Evolutionary conservation across 1,140 invertebrate genomes (phyloP), one percentile per base, ranked within the genome.

Genomic region (Subanguina moxae): DNA sequence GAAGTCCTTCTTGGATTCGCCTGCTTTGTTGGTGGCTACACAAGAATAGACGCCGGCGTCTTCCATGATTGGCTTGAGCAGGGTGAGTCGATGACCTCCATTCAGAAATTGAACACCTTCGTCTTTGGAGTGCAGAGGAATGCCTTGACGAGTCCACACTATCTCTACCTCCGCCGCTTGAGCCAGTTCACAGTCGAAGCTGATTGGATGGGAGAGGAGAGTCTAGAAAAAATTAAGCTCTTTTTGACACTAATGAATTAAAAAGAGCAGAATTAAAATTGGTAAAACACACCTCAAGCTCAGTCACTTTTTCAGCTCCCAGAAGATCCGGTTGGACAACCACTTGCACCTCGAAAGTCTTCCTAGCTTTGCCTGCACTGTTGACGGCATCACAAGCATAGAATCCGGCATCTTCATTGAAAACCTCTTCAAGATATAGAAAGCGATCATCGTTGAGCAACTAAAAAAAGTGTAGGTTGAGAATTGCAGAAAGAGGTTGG

Each of bases 1-100:
- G 23, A 52, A 52, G 48, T 52, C 48, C 17, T 52, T 52, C 17
- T 52, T 52, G 15, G 48, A 52, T 52, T 52, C 48, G 8, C 75
- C 78, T 27, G 64, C 76, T 57, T 71, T 75, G 66, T 80, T 80
- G 23, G 67, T 63, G 59, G 74, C 76, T 62, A 72, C 25, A 64
- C 73, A 72, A 59, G 76, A 64, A 59, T 74, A 67, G 45, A 66
- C 62, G 3, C 92, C 91, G 76, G 90, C 90, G 81, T 94, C 91
- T 21, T 87, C 86, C 8, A 90, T 89, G 23, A 52, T 25, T 25
- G 48, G 21, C 17, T 64, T 30, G 28, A 68, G 15, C 17, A 75
- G 23, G 0, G 27, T 61, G 28, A 61, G 28, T 7, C 17, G 1
- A 32, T 19, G 27, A 42, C 42, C 62, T 23, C 42, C 23, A 61